phyloP scores from a whole-genome alignment of 2,797 vertebrate species.

The Caiman crocodilus region DNA sequence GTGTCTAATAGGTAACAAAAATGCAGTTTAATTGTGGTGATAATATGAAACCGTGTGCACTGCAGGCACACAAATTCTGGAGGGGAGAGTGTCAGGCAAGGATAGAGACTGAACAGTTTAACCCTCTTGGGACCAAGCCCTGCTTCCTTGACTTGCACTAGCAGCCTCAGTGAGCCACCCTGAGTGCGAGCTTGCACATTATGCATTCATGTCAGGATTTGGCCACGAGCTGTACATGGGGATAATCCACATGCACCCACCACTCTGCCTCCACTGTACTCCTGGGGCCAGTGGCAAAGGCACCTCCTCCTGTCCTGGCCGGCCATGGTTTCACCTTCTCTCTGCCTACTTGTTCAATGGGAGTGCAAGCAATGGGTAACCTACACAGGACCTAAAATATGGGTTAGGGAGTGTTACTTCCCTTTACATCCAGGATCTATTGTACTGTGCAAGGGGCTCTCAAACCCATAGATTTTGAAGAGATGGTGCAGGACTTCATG shows the following conservation, averaged over 20 bases:
- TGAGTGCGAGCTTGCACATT: not conserved
- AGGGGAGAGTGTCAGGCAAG: not conserved
- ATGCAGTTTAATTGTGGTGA: not conserved
- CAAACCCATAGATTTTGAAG: too few species aligned
- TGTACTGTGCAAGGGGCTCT: too few species aligned
- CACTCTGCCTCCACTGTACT: not conserved
- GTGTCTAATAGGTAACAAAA: not conserved
- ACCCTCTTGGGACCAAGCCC: not conserved
- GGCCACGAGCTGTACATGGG: not conserved
- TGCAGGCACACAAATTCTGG: not conserved
- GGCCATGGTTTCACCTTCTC: accelerated
- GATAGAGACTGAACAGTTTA: not conserved
- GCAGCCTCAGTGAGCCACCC: not conserved
- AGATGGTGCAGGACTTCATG: too few species aligned
- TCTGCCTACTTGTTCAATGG: not conserved
- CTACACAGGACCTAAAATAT: too few species aligned
- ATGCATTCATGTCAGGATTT: not conserved
- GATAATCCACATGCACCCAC: not conserved
- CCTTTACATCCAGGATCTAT: too few species aligned
- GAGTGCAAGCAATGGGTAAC: accelerated
- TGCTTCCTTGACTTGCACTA: not conserved
- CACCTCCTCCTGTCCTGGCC: not conserved
- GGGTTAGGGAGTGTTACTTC: too few species aligned
- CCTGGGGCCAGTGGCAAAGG: accelerated
- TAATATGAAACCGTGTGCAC: not conserved